Evolutionary conservation across 2,113 vertebrate species (phyloP).

Genomic region (Columba janthina): DNA sequence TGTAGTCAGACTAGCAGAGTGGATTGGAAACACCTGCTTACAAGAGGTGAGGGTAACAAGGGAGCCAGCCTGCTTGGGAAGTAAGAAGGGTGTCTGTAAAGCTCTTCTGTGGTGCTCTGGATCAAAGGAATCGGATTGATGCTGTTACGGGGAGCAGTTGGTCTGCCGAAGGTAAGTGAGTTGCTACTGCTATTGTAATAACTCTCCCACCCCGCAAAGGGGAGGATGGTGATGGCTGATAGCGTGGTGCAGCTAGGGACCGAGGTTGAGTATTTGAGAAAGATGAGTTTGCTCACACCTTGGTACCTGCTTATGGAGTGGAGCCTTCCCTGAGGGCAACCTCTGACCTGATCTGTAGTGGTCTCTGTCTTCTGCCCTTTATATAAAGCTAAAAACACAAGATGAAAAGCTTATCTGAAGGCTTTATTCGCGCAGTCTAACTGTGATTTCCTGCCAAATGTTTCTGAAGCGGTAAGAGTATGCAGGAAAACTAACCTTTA

Average conservation of each 20-base stretch:
- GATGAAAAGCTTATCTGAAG: background rate
- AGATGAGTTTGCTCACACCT: background rate
- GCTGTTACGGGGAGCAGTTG: accelerated
- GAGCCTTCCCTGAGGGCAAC: background rate
- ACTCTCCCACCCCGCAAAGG: background rate
- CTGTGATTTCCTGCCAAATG: background rate
- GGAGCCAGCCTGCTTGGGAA: background rate
- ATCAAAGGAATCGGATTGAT: background rate
- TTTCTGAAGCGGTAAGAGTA: background rate
- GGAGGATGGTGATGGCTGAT: background rate
- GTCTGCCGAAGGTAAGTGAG: background rate
- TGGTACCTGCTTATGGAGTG: accelerated
- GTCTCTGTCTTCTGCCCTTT: background rate
- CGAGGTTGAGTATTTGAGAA: accelerated
- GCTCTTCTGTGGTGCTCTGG: accelerated
- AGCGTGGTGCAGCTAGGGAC: background rate
- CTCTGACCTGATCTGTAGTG: background rate
- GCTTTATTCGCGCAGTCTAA: background rate
- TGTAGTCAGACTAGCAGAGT: background rate
- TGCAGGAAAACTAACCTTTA: background rate
- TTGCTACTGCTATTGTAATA: background rate
- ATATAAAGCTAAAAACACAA: background rate
- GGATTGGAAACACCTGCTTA: background rate
- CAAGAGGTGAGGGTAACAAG: background rate
- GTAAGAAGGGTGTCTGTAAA: background rate